These are phyloP conservation scores for Diadegma fenestrale DNA, from an alignment of 2,888 invertebrate genomes.

Conservation along the genomic window DNA sequence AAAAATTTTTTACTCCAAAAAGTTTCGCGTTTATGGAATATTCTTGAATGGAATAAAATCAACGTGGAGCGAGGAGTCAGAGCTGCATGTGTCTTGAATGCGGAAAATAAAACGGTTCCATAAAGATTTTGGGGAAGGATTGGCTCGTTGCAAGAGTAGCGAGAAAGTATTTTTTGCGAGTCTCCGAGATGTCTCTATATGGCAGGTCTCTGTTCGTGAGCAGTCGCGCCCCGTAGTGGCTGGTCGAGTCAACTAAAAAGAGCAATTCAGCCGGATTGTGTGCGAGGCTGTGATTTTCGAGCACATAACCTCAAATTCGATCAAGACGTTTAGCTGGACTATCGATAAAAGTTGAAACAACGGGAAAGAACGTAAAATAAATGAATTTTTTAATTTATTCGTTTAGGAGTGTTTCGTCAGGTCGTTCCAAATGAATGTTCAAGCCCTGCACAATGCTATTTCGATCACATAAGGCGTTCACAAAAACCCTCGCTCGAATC, in stretches of 20 bases:
- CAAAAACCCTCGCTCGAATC: neutral
- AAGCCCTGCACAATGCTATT: neutral
- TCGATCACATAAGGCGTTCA: slow-evolving; percentile 43
- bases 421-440: neutral
- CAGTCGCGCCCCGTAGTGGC: slow-evolving; percentile 71
- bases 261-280: slow-evolving; percentile 47
- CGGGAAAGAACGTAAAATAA: neutral
- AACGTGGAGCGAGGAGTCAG: neutral
- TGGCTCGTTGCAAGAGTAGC: slow-evolving; percentile 20
- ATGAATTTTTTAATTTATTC: neutral
- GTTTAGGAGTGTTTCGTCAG: neutral
- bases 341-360: slow-evolving; percentile 31
- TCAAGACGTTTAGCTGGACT: slow-evolving; percentile 48
- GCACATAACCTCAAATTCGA: slow-evolving; percentile 62
- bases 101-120: neutral
- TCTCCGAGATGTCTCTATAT: slow-evolving; percentile 61
- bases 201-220: slow-evolving; percentile 40
- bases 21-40: too few species aligned
- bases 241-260: slow-evolving; percentile 50
- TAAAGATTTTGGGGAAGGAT: neutral
- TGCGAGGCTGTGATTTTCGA: slow-evolving; percentile 33
- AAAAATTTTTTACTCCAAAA: neutral
- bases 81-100: neutral
- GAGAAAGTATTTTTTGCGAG: slow-evolving; percentile 18
- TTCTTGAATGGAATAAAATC: neutral